Conservation (phyloP, 2,888 invertebrate species). For the Tyria jacobaeae region DNA sequence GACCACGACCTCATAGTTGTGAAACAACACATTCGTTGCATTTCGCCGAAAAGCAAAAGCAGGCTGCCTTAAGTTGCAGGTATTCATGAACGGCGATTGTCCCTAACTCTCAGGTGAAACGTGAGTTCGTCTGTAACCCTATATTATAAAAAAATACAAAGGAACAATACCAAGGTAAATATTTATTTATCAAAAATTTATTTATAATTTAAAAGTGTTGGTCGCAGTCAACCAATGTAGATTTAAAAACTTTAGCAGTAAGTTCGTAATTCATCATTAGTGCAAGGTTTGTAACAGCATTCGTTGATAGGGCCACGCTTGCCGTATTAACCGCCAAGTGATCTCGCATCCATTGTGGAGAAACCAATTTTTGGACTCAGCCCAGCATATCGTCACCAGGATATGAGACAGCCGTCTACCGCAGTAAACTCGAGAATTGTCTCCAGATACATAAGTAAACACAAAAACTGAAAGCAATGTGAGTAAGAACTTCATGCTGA, state of each 20-base stretch:
- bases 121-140: too few relatives aligned
- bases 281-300: constrained; percentile 29
- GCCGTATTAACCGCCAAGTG: neutral
- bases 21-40: too few relatives aligned
- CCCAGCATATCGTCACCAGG: constrained; percentile 7
- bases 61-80: too few relatives aligned
- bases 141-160: neutral
- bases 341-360: neutral
- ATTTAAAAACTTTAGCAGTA: constrained; percentile 3
- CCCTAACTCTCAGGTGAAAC: too few relatives aligned
- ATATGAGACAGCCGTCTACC: neutral
- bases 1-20: too few relatives aligned
- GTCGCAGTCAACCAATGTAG: neutral
- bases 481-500: constrained; percentile 5
- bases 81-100: too few relatives aligned
- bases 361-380: constrained; percentile 2
- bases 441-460: neutral
- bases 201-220: neutral
- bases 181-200: neutral
- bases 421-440: constrained; percentile 2
- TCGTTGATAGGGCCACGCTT: constrained; percentile 30
- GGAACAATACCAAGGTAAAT: neutral
- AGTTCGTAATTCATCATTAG: constrained; percentile 4
- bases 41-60: too few relatives aligned
- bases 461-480: neutral